Evolutionary conservation across 2,888 invertebrate genomes (phyloP).

Genomic region (Minunthozetes semirufus): DNA sequence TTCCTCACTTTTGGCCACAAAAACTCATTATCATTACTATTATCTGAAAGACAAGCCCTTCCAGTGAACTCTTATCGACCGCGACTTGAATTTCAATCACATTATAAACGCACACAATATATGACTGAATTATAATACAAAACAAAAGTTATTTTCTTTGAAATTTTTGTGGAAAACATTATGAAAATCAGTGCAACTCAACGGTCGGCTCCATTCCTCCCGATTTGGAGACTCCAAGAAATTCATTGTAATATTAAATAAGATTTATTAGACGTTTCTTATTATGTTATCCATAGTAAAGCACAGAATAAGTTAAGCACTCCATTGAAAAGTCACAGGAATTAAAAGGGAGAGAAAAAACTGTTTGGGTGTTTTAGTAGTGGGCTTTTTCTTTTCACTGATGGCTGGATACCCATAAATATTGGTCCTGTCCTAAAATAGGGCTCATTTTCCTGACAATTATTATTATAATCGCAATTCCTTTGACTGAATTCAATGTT

Average conservation of each 20-base stretch:
- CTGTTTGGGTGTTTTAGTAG: neutral
- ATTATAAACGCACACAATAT: conserved; percentile 16
- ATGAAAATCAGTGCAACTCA: too few relatives aligned
- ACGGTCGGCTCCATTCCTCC: too few relatives aligned
- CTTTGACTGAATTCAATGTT: neutral
- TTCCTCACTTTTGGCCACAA: neutral
- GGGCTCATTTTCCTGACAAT: neutral
- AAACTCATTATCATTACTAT: conserved; percentile 19
- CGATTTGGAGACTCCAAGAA: too few relatives aligned
- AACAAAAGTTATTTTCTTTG: neutral
- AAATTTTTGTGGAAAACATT: too few relatives aligned
- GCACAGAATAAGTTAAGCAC: neutral
- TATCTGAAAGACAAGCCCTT: conserved; percentile 7
- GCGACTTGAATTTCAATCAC: conserved; percentile 3
- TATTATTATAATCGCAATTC: neutral
- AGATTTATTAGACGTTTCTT: too few relatives aligned
- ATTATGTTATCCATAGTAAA: too few relatives aligned
- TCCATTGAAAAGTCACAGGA: neutral
- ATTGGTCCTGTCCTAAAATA: too few relatives aligned
- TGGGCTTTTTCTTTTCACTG: neutral
- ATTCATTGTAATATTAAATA: too few relatives aligned
- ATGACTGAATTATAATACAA: neutral
- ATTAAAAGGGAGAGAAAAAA: neutral
- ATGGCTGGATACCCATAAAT: too few relatives aligned
- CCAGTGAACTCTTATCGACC: neutral